Conservation (phyloP, 92 coral and sea anemone genomes). For the Heliopora coerulea region DNA sequence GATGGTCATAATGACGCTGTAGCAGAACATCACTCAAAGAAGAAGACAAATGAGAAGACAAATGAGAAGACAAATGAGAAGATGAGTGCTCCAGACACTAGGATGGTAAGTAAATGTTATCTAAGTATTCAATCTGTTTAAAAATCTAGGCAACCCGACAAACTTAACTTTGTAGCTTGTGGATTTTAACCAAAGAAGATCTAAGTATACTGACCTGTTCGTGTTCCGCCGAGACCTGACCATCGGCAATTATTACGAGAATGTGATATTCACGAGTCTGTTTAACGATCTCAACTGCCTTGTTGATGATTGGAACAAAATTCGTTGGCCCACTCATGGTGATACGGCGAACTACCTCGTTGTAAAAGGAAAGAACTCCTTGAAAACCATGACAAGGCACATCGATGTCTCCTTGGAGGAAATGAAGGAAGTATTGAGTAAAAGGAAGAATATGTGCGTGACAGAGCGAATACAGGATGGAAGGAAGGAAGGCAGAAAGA, state of each 20-base stretch:
- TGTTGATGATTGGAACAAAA: slow-evolving; percentile 85
- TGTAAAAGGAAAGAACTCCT: slow-evolving; percentile 69
- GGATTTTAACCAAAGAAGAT: too few relatives aligned
- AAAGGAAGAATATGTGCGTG: not conserved
- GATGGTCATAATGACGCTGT: too few relatives aligned
- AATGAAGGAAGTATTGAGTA: not conserved
- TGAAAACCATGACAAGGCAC: slow-evolving; percentile 81
- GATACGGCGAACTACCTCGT: slow-evolving; percentile 73
- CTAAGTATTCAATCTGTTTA: too few relatives aligned
- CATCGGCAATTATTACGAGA: slow-evolving; percentile 93
- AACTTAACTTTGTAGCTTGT: too few relatives aligned
- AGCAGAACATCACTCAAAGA: too few relatives aligned
- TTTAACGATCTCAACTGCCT: slow-evolving; percentile 83
- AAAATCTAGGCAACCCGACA: too few relatives aligned
- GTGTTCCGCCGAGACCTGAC: slow-evolving; percentile 92
- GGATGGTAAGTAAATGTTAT: too few relatives aligned
- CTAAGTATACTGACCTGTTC: slow-evolving; percentile 47
- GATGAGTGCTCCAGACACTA: too few relatives aligned
- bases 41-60: too few relatives aligned
- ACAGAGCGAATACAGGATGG: not conserved
- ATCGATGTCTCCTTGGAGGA: slow-evolving; percentile 40
- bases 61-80: too few relatives aligned
- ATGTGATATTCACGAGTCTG: slow-evolving; percentile 64
- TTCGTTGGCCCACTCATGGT: slow-evolving; percentile 92
- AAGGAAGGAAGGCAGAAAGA: not conserved